Base-by-base conservation (phyloP, 2,797 vertebrate genomes). In the Enoplosus armatus region DNA sequence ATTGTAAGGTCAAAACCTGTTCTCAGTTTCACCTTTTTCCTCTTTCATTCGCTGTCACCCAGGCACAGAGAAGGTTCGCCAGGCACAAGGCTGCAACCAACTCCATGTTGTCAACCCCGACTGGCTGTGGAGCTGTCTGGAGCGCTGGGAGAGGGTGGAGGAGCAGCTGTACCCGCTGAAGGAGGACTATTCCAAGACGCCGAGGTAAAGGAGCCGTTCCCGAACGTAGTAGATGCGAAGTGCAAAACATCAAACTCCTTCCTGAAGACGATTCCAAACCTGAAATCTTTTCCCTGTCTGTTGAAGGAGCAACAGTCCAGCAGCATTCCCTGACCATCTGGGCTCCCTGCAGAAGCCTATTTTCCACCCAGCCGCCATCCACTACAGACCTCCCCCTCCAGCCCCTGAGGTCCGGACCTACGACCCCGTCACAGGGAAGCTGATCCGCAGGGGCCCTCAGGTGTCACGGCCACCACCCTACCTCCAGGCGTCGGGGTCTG, bases 61-160 rank as follows among this genome's bases (percentile, higher is more conserved):
- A 99, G 98, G 98, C 78, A 99, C 98, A 0, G 98, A 99, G 91
- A 99, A 99, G 91, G 98, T 99, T 5, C 96, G 97, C 6, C 97
- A 99, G 89, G 98, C 97, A 1, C 97, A 96, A 84, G 96, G 95
- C 72, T 98, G 95, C 82, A 97, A 95, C 79, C 95, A 96, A 77
- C 96, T 99, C 41, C 92, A 98, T 0, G 96, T 99, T 66, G 98
- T 99, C 76, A 99, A 95, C 85, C 98, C 98, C 0, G 98, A 99
- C 54, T 99, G 98, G 98, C 95, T 99, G 73, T 99, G 98, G 98
- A 97, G 97, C 90, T 99, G 98, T 77, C 92, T 99, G 86, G 98
- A 99, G 85, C 96, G 98, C 83, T 99, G 98, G 98, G 98, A 99
- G 91, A 95, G 94, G 74, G 97, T 99, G 72, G 97, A 99, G 75